Evolutionary conservation across 2,113 vertebrate genomes (phyloP).

Genomic region (Zapus hudsonius): DNA sequence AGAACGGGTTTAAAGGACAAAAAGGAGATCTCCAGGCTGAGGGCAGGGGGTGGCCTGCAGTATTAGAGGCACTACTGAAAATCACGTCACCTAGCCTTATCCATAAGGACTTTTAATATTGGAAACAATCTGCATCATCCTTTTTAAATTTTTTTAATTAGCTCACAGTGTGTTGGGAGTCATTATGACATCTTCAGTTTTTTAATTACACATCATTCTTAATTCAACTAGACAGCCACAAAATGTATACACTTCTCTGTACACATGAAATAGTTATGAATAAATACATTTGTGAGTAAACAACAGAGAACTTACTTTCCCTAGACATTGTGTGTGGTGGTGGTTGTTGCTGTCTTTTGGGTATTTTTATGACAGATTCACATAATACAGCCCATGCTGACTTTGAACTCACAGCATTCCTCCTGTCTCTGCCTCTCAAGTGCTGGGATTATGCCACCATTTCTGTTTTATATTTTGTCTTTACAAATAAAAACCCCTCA

Average conservation of each 20-base stretch:
- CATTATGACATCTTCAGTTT: too few relatives aligned
- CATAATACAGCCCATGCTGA: background rate
- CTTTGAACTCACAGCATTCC: background rate
- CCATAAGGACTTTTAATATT: background rate
- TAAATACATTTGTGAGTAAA: slow-evolving; percentile 22
- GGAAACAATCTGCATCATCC: background rate
- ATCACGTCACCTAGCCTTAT: background rate
- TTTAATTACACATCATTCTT: background rate
- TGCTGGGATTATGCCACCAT: background rate
- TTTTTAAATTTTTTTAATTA: background rate
- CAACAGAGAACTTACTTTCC: background rate
- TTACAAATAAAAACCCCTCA: background rate
- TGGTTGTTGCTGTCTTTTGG: background rate
- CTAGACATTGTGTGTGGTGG: background rate
- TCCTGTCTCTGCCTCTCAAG: background rate
- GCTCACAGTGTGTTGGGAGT: too few relatives aligned
- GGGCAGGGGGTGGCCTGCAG: background rate
- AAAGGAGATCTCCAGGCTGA: background rate
- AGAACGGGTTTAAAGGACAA: background rate
- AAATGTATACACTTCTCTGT: background rate
- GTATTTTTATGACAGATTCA: background rate
- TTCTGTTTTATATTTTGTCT: background rate
- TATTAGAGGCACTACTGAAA: background rate
- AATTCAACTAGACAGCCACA: background rate
- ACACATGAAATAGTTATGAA: background rate